Base-by-base conservation (phyloP, 2,113 vertebrate species). In the Acrocephalus arundinaceus region DNA sequence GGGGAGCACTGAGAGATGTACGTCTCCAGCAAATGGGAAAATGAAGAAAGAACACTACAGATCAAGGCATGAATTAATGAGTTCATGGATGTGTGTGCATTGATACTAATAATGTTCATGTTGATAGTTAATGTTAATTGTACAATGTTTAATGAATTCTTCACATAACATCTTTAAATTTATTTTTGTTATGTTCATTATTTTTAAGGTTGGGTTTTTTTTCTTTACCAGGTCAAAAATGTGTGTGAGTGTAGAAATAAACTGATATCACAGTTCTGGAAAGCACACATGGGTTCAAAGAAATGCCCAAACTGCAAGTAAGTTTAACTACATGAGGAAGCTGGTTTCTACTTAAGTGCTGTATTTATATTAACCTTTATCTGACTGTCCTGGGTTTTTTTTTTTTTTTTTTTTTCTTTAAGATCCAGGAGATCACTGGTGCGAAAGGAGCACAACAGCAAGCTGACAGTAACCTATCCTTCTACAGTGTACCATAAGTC, bases 371-470 rank as follows among this genome's bases (percentile, higher is more conserved):
- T 75, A 65, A 81, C 19, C 41, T 71, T 30, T 27, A 7, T 35
- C 30, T 80, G 10, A 27, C 30, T 89, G 72, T 48, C 25, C 33
- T 49, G 28, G 24, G 41, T 37, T 39, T 0, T 15, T 76, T 52
- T 46, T 30, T 45, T 51, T 2, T 39, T 59, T 58, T 71, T 55
- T n/a, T 31, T 41, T 0, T 21, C 6, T 93, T 85, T 23, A 70
- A 99, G 99, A 78, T 95, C 97, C 2, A 97, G 98, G 51, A 98
- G 97, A 59, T 98, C 98, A 5, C 35, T 97, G 8, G 90, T 99
- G 46, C 97, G 99, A 9, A 98, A 98, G 85, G 99, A 99, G 80
- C 99, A 99, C 92, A 99, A 99, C 97, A 99, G 98, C 94, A 99
- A 99, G 67, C 96, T 99, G 91, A 99, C 98, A 9, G 77, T 99